Evolutionary conservation across 2,888 invertebrate species (phyloP).

Genomic region (Fabriciana adippe): DNA sequence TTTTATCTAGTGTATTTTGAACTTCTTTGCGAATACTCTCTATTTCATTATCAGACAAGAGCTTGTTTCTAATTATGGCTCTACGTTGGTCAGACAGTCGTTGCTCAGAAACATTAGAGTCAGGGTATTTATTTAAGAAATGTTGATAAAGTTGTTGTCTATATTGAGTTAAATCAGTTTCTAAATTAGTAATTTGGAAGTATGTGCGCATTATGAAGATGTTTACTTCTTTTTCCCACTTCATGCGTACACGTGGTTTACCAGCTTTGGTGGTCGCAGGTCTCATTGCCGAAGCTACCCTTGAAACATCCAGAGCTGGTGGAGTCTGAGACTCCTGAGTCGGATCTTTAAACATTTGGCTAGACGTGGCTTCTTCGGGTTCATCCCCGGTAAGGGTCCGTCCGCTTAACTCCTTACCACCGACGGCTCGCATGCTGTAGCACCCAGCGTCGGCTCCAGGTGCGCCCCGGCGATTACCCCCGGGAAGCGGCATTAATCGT

Average conservation of each 20-base stretch:
- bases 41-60: no score
- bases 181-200: constrained; percentile 23
- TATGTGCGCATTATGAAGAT: constrained; percentile 28
- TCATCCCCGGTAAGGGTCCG: not conserved
- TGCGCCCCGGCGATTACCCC: not conserved
- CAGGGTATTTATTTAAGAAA: no score
- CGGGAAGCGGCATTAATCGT: constrained; percentile 1
- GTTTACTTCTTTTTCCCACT: constrained; percentile 11
- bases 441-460: not conserved
- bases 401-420: not conserved
- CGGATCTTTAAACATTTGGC: not conserved
- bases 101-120: no score
- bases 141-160: constrained; percentile 20
- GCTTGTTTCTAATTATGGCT: no score
- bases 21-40: no score
- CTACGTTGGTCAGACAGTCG: no score
- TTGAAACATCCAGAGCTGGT: constrained; percentile 1
- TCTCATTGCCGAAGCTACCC: constrained; percentile 3
- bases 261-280: constrained; percentile 38
- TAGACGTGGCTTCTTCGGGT: constrained; percentile 5
- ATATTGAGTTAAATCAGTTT: constrained; percentile 23
- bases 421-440: constrained; percentile 1
- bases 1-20: no score
- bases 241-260: constrained; percentile 33
- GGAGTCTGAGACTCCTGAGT: not conserved